Evolutionary conservation across 2,888 invertebrate genomes (phyloP).

Genomic region (Amphipoea lucens): DNA sequence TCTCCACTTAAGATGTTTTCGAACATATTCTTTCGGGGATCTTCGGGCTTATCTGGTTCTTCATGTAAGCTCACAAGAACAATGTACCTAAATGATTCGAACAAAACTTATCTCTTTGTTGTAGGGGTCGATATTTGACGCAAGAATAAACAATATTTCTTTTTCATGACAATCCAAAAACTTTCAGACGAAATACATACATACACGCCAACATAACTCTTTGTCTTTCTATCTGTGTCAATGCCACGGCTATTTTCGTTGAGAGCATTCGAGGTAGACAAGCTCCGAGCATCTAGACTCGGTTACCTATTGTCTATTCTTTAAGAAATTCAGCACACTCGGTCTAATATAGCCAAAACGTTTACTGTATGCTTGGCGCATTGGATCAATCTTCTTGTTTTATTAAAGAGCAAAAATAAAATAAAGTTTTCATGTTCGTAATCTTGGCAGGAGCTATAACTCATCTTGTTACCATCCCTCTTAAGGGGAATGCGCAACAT

Average conservation of each 20-base stretch:
- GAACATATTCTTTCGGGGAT: neutral
- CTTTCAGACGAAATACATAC: neutral
- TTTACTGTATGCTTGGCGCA: neutral
- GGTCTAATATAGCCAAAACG: constrained; percentile 1
- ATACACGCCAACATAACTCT: neutral
- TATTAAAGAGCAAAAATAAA: constrained; percentile 30
- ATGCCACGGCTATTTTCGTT: constrained; percentile 50
- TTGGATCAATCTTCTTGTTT: constrained; percentile 20
- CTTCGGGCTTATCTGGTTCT: neutral
- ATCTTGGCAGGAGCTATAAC: constrained; percentile 41
- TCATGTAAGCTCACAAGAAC: neutral
- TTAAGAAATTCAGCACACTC: constrained; percentile 3
- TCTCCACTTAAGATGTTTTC: neutral
- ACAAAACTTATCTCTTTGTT: neutral
- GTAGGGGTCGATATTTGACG: neutral
- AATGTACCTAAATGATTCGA: neutral
- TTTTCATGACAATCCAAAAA: neutral
- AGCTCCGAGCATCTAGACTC: constrained; percentile 15
- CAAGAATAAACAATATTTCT: neutral
- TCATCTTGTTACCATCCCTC: constrained; percentile 21
- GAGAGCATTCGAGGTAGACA: constrained; percentile 45
- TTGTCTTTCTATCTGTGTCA: constrained; percentile 44
- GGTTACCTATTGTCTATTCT: constrained; percentile 46
- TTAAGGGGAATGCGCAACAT: neutral
- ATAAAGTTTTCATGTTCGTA: constrained; percentile 15